Evolutionary conservation across 2,797 vertebrate species (phyloP).

Genomic region (Brachyrhaphis roseni): DNA sequence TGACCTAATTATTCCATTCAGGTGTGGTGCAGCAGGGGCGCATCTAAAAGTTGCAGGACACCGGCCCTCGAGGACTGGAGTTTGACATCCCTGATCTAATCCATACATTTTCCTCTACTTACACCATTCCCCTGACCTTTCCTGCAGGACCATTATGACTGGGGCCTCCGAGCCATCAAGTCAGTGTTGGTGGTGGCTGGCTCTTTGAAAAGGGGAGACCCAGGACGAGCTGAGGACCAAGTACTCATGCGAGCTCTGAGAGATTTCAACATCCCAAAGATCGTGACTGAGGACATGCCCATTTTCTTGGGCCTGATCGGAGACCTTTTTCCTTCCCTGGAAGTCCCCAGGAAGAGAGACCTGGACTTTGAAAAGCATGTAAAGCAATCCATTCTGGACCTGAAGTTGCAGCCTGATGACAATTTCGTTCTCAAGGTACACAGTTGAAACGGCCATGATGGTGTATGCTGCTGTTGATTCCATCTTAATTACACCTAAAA

Average conservation of each 20-base stretch:
- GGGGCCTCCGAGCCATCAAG: constrained; percentile 96
- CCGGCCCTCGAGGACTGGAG: too few relatives aligned
- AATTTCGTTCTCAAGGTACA: constrained; percentile 94
- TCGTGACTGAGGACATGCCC: constrained; percentile 91
- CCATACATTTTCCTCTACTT: neutral
- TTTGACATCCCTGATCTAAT: too few relatives aligned
- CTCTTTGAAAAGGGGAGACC: constrained; percentile 91
- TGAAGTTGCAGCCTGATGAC: constrained; percentile 92
- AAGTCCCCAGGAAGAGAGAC: constrained; percentile 90
- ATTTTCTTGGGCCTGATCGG: constrained; percentile 94
- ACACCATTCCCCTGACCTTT: neutral
- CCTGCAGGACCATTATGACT: constrained; percentile 89
- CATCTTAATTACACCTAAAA: constrained; percentile 44
- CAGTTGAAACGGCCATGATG: constrained; percentile 32
- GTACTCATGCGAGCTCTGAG: constrained; percentile 94
- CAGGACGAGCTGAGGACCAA: constrained; percentile 89
- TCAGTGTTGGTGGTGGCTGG: constrained; percentile 95
- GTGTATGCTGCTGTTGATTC: constrained; percentile 27
- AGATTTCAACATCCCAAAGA: constrained; percentile 96
- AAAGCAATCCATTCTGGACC: constrained; percentile 87
- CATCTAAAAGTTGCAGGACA: too few relatives aligned
- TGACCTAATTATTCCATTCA: too few relatives aligned
- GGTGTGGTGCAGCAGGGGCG: too few relatives aligned
- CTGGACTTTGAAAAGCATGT: constrained; percentile 87
- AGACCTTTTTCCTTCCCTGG: constrained; percentile 92